Conservation (phyloP, 2,797 vertebrate genomes). For the Fistularia commersonii region DNA sequence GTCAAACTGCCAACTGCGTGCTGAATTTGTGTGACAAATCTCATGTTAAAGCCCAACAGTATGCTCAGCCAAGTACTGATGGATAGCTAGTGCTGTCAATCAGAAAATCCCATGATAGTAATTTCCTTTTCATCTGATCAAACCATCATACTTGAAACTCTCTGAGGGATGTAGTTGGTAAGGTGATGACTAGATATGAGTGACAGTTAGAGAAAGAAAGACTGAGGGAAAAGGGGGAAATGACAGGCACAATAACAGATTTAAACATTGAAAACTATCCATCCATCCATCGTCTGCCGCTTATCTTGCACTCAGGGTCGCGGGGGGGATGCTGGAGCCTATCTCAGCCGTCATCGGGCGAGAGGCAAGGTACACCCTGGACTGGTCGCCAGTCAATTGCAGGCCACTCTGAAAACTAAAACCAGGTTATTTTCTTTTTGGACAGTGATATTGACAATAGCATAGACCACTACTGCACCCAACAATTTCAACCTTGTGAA, state of each 20-base stretch:
- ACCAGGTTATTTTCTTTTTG: too few species aligned
- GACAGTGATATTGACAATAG: too few species aligned
- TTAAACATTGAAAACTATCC: neutral
- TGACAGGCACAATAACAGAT: neutral
- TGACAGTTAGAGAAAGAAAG: conserved; percentile 17
- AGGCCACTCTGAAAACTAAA: too few species aligned
- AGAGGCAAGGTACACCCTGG: too few species aligned
- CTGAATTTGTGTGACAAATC: conserved; percentile 33
- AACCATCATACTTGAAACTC: conserved; percentile 57
- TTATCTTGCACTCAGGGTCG: too few species aligned
- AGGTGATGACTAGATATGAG: conserved; percentile 50
- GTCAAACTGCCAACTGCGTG: conserved; percentile 12
- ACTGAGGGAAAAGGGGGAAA: neutral
- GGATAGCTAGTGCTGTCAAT: conserved; percentile 44
- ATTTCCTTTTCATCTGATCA: conserved; percentile 59
- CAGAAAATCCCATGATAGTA: conserved; percentile 49
- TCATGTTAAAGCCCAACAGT: conserved; percentile 7
- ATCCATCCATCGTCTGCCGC: too few species aligned
- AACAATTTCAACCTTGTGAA: too few species aligned
- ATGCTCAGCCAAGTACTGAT: conserved; percentile 21
- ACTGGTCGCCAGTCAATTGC: too few species aligned
- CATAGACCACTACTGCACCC: too few species aligned
- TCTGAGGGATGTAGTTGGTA: conserved; percentile 53
- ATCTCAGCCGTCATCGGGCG: too few species aligned
- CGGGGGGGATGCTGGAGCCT: too few species aligned